Evolutionary conservation across 2,888 invertebrate genomes (phyloP).

Genomic region (Eulithis testata): DNA sequence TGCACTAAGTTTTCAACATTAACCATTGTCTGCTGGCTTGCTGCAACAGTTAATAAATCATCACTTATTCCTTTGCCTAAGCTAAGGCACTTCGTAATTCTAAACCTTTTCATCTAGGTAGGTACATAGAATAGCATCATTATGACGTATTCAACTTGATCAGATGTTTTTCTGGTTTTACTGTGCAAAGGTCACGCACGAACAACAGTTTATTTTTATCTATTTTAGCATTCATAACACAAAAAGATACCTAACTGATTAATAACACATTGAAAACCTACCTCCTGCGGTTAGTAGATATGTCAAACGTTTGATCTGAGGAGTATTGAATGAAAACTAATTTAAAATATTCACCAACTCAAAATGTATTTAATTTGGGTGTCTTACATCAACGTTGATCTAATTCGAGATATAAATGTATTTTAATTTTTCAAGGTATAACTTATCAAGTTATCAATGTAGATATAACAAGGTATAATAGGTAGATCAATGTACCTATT

Average conservation of each 20-base stretch:
- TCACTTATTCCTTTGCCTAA: background rate
- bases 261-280: background rate
- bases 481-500: no score
- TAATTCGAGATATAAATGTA: no score
- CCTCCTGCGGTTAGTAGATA: background rate
- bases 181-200: background rate
- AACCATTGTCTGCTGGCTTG: conserved; percentile 19
- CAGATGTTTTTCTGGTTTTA: background rate
- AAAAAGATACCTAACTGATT: background rate
- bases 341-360: no score
- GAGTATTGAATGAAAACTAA: no score
- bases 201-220: background rate
- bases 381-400: no score
- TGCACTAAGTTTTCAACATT: conserved; percentile 20
- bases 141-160: background rate
- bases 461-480: no score
- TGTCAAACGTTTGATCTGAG: no score
- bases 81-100: background rate
- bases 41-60: conserved; percentile 11
- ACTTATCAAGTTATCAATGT: no score
- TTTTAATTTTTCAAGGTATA: no score
- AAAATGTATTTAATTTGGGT: no score
- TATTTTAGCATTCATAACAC: background rate
- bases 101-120: background rate
- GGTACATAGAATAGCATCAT: no score